Percentiles rank a stretch among this genome's conserved stretches.
These are phyloP conservation scores for Atractosteus spatula DNA, from an alignment of 2,113 vertebrate species.

Conservation along the genomic window DNA sequence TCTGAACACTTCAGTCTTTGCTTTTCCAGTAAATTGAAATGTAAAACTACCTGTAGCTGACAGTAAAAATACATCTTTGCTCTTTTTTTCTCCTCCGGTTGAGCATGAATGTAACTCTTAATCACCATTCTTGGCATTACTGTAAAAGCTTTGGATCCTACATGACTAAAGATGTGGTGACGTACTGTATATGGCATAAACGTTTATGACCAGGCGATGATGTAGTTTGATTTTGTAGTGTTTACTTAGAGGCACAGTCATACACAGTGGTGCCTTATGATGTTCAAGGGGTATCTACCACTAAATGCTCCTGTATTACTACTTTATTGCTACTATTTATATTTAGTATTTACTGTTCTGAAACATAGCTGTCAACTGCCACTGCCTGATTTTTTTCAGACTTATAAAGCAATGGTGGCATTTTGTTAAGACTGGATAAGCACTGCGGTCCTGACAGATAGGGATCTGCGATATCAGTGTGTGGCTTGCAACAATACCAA, in stretches of 20 bases:
- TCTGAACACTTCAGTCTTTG: too few relatives aligned
- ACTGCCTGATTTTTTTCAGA: not conserved
- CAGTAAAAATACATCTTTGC: too few relatives aligned
- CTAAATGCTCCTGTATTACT: not conserved
- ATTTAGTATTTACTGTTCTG: not conserved
- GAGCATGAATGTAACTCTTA: not conserved
- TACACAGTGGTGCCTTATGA: conserved; percentile 24
- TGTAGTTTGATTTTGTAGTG: conserved; percentile 15
- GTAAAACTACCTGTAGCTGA: too few relatives aligned
- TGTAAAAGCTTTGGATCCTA: not conserved
- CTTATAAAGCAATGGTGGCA: too few relatives aligned
- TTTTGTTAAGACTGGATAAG: too few relatives aligned
- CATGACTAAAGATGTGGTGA: conserved; percentile 1
- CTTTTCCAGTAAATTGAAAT: too few relatives aligned
- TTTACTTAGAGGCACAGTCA: conserved; percentile 35
- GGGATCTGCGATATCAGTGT: too few relatives aligned
- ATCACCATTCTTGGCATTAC: not conserved
- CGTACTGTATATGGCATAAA: not conserved
- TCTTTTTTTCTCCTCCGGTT: too few relatives aligned
- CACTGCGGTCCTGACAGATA: not conserved
- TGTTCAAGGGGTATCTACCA: conserved; percentile 41
- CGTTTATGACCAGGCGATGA: conserved; percentile 18
- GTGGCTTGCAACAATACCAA: too few relatives aligned
- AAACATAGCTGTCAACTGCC: not conserved
- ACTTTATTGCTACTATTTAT: too few relatives aligned